These are phyloP conservation scores for Digitonthophagus gazella DNA, from an alignment of 2,888 invertebrate species.

Conservation along the genomic window DNA sequence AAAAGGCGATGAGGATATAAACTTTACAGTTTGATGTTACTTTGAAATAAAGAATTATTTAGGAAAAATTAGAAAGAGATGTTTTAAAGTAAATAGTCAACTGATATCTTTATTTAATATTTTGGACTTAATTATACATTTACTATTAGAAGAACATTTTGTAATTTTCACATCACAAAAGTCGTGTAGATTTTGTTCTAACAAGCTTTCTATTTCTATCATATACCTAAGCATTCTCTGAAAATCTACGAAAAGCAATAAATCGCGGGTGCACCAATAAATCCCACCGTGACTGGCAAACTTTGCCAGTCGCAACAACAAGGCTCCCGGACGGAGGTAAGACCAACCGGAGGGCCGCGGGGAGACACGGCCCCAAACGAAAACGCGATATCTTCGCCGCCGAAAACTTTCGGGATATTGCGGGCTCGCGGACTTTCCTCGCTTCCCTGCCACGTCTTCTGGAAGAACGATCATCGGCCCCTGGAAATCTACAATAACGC, in stretches of 20 bases:
- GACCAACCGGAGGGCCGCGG: background rate
- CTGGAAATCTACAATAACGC: conserved; percentile 30
- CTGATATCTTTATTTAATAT: too few relatives aligned
- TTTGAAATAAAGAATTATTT: too few relatives aligned
- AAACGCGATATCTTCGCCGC: conserved; percentile 4
- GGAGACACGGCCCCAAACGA: conserved; percentile 12
- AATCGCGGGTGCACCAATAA: conserved; percentile 4
- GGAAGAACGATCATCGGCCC: conserved; percentile 31
- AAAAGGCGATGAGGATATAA: too few relatives aligned
- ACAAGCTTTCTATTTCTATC: too few relatives aligned
- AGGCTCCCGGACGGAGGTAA: conserved; percentile 6
- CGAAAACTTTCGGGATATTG: conserved; percentile 34
- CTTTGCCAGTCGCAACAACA: conserved; percentile 8
- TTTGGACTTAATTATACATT: too few relatives aligned
- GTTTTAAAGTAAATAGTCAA: too few relatives aligned
- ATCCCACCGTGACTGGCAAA: conserved; percentile 15
- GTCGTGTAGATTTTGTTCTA: too few relatives aligned
- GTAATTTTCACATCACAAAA: too few relatives aligned
- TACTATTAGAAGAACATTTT: too few relatives aligned
- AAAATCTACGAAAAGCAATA: conserved; percentile 6
- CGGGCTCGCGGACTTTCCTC: conserved; percentile 35
- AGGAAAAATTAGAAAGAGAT: too few relatives aligned
- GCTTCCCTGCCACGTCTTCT: conserved; percentile 33
- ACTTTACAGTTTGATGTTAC: too few relatives aligned
- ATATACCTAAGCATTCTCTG: background rate